Percentiles rank a stretch among this genome's conserved stretches.
These are phyloP conservation scores for Enteromius thamalakanensis DNA, from an alignment of 2,797 vertebrate species.

Conservation along the genomic window DNA sequence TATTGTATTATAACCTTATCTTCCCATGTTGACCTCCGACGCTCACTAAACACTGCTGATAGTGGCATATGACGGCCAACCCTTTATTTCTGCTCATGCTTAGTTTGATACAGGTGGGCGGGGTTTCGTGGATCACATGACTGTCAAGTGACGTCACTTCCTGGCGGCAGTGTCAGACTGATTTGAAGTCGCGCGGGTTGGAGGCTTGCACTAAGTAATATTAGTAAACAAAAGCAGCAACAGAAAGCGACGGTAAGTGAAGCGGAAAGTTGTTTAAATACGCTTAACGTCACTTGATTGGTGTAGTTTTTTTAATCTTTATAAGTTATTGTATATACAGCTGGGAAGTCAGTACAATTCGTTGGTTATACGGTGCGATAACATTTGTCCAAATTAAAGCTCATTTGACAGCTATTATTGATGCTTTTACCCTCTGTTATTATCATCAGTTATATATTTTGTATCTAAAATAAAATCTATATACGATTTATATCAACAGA, in stretches of 20 bases:
- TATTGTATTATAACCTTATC: not conserved
- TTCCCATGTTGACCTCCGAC: slow-evolving; percentile 7
- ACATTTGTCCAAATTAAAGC: not conserved
- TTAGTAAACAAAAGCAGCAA: not conserved
- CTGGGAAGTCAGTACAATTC: not conserved
- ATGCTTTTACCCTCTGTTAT: not conserved
- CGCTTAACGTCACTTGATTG: no score
- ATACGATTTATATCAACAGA: no score
- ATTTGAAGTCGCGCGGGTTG: not conserved
- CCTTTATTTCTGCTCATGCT: slow-evolving; percentile 16
- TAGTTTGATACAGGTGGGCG: not conserved
- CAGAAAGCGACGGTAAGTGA: not conserved
- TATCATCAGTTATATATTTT: not conserved
- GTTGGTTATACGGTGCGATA: not conserved
- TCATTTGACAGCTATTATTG: not conserved
- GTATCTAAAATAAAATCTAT: not conserved
- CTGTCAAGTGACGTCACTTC: slow-evolving; percentile 30
- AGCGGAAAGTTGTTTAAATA: not conserved
- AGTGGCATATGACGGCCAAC: not conserved
- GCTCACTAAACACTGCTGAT: not conserved
- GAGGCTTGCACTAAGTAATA: not conserved
- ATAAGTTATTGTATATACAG: not conserved
- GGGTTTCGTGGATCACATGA: not conserved
- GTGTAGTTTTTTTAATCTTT: no score
- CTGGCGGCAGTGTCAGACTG: slow-evolving; percentile 43